Evolutionary conservation across 2,113 vertebrate species (phyloP).

Genomic region (Muntiacus reevesi): DNA sequence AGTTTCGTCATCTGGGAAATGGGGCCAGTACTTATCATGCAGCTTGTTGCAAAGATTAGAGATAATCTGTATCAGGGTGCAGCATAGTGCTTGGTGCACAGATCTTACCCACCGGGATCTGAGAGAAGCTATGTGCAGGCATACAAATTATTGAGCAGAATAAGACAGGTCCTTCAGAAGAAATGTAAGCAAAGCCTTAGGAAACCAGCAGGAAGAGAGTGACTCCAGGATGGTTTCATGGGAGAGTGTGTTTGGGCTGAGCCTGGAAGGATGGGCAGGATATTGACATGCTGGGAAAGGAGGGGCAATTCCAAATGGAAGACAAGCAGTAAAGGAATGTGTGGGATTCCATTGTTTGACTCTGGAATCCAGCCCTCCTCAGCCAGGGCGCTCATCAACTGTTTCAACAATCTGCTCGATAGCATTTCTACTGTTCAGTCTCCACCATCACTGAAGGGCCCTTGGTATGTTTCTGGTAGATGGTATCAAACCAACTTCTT

Average conservation of each 20-base stretch:
- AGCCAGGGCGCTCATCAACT: background rate
- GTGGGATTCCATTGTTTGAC: background rate
- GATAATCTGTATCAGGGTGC: background rate
- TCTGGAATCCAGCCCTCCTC: background rate
- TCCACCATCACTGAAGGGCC: fast-evolving
- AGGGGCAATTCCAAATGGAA: background rate
- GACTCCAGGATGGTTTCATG: background rate
- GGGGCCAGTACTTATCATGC: background rate
- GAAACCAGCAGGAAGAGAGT: background rate
- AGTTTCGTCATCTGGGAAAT: background rate
- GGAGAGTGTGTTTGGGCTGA: background rate
- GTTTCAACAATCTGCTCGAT: background rate
- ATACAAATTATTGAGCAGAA: background rate
- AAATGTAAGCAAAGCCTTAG: background rate
- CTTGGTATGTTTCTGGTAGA: fast-evolving
- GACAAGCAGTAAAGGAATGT: background rate
- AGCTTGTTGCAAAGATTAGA: background rate
- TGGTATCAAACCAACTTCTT: fast-evolving
- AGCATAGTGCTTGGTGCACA: background rate
- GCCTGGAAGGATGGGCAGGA: background rate
- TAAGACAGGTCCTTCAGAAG: background rate
- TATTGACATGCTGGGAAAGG: background rate
- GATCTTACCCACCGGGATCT: background rate
- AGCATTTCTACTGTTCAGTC: background rate
- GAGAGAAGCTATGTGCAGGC: background rate